Evolutionary conservation across 64 coral and sea anemone genomes (phyloP).

Genomic region (Montipora foliosa): DNA sequence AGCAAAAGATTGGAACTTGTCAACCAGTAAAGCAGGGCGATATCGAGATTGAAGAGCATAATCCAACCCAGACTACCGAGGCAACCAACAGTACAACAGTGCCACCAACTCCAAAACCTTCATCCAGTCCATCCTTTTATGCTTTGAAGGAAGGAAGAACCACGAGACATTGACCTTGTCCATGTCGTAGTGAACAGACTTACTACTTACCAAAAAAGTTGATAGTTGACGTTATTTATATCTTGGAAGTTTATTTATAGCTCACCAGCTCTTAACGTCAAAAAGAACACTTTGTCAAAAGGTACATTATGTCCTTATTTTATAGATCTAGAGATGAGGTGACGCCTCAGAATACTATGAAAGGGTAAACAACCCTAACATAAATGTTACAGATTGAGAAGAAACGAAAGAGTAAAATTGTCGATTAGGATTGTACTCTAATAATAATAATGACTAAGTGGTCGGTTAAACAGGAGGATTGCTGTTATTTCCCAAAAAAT

Average conservation of each 20-base stretch:
- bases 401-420: too few relatives aligned
- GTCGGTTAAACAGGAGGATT: too few relatives aligned
- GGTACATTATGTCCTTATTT: neutral
- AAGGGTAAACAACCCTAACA: too few relatives aligned
- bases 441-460: too few relatives aligned
- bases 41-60: constrained; percentile 4
- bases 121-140: neutral
- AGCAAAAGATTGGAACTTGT: constrained; percentile 11
- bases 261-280: neutral
- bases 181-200: neutral
- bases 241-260: constrained; percentile 39
- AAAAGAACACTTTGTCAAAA: too few relatives aligned
- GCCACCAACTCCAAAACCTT: neutral
- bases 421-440: too few relatives aligned
- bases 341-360: too few relatives aligned
- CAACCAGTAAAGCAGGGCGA: neutral
- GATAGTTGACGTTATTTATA: constrained; percentile 23
- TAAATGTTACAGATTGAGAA: too few relatives aligned
- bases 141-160: neutral
- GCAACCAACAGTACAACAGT: neutral
- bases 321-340: too few relatives aligned
- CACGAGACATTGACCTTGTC: neutral
- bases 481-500: neutral
- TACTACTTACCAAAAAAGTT: neutral
- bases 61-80: neutral